Evolutionary conservation across 2,113 vertebrate species (phyloP).

Genomic region (Albula glossodonta): DNA sequence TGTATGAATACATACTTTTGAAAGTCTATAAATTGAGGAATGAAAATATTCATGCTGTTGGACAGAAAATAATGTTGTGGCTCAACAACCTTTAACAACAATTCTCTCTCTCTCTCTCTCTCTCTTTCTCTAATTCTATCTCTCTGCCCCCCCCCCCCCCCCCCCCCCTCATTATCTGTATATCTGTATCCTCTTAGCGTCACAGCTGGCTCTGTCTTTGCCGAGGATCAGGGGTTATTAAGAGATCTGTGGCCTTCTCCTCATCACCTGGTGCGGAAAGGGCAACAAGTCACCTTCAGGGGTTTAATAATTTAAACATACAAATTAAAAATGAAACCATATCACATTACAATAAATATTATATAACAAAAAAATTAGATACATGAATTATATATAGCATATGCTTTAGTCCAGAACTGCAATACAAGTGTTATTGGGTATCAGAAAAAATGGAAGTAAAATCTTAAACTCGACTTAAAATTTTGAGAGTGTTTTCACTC

Average conservation of each 20-base stretch:
- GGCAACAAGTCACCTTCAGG: background rate
- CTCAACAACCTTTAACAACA: no score
- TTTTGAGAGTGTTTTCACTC: no score
- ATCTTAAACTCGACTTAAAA: no score
- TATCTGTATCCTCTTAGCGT: background rate
- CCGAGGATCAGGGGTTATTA: background rate
- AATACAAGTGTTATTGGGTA: background rate
- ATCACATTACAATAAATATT: background rate
- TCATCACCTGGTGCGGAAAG: background rate
- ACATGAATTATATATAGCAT: background rate
- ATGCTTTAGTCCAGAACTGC: background rate
- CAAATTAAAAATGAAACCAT: conserved; percentile 1
- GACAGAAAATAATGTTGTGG: no score
- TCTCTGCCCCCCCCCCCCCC: no score
- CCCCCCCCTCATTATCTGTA: background rate
- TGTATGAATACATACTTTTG: no score
- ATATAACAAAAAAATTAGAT: conserved; percentile 6
- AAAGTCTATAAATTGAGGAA: no score
- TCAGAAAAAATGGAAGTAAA: no score
- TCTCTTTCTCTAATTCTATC: background rate
- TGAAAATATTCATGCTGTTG: no score
- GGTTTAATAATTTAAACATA: background rate
- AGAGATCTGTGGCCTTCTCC: background rate
- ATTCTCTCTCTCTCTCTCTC: no score
- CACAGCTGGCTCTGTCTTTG: background rate